Percentiles rank a stretch among this genome's conserved stretches.
Conservation (phyloP, 2,888 invertebrate species). For the Adelognathus sp. region DNA sequence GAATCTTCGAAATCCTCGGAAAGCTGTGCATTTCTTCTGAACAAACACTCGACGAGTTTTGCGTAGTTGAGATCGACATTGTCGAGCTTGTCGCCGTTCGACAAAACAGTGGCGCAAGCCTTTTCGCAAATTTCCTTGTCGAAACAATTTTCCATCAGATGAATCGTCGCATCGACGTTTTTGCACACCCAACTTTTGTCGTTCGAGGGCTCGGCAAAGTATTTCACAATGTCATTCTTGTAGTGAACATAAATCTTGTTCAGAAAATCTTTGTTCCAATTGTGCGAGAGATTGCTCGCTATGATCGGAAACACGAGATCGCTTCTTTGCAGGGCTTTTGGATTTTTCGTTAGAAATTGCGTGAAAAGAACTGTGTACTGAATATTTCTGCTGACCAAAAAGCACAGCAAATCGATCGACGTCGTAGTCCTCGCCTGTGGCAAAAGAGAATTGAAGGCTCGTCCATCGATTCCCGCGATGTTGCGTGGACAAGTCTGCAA, state of each 20-base stretch:
- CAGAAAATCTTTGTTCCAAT: constrained; percentile 81
- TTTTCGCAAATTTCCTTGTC: constrained; percentile 67
- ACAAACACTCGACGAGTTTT: constrained; percentile 69
- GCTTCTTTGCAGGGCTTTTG: constrained; percentile 83
- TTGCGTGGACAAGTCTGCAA: constrained; percentile 85
- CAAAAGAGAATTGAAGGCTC: constrained; percentile 71
- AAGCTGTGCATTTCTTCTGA: constrained; percentile 63
- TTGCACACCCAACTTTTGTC: constrained; percentile 76
- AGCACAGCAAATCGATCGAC: constrained; percentile 83
- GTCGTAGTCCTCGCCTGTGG: constrained; percentile 67
- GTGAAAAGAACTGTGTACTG: constrained; percentile 82
- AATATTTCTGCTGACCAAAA: constrained; percentile 83
- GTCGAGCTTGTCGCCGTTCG: constrained; percentile 75
- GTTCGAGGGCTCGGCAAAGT: constrained; percentile 66
- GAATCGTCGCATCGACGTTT: constrained; percentile 84
- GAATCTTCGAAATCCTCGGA: constrained; percentile 50
- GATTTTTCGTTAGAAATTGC: constrained; percentile 79
- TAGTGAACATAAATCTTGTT: constrained; percentile 84
- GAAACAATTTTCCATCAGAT: constrained; percentile 82
- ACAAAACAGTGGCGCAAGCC: constrained; percentile 69
- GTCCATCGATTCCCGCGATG: constrained; percentile 81
- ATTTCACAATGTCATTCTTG: constrained; percentile 85
- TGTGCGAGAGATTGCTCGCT: constrained; percentile 80
- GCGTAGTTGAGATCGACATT: constrained; percentile 69
- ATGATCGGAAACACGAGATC: constrained; percentile 85